Evolutionary conservation across 2,888 invertebrate species (phyloP).

Genomic region (Mechanitis messenoides): DNA sequence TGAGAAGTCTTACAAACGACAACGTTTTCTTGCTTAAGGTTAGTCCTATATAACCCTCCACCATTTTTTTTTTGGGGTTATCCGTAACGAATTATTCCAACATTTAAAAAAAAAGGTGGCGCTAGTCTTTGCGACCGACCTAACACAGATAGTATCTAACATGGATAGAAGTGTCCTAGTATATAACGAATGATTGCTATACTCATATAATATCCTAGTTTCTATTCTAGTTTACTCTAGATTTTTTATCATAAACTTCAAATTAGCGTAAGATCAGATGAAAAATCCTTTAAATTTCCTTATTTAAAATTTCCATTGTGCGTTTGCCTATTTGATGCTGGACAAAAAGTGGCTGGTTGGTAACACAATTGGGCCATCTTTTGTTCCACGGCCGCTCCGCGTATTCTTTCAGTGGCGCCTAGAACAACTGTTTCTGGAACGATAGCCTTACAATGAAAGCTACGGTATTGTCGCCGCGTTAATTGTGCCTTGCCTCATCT

Average conservation of each 20-base stretch:
- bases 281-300: conserved; percentile 27
- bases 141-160: too few species aligned
- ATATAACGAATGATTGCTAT: too few species aligned
- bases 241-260: neutral
- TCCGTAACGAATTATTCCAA: too few species aligned
- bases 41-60: too few species aligned
- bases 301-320: conserved; percentile 43
- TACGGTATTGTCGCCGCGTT: conserved; percentile 54
- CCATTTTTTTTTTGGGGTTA: too few species aligned
- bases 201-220: too few species aligned
- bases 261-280: conserved; percentile 15
- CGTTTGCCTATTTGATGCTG: conserved; percentile 47
- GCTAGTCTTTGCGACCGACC: too few species aligned
- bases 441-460: conserved; percentile 52
- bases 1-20: too few species aligned
- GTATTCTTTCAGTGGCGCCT: conserved; percentile 47
- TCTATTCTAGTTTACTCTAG: neutral
- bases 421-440: conserved; percentile 57
- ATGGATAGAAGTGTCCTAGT: too few species aligned
- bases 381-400: conserved; percentile 46
- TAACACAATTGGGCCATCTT: conserved; percentile 56
- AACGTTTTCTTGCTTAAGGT: too few species aligned
- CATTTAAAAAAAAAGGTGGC: too few species aligned
- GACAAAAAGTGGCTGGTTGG: conserved; percentile 48
- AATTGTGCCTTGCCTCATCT: conserved; percentile 58